phyloP scores from a whole-genome alignment of 2,888 invertebrate species.

The Nebria brevicollis region DNA sequence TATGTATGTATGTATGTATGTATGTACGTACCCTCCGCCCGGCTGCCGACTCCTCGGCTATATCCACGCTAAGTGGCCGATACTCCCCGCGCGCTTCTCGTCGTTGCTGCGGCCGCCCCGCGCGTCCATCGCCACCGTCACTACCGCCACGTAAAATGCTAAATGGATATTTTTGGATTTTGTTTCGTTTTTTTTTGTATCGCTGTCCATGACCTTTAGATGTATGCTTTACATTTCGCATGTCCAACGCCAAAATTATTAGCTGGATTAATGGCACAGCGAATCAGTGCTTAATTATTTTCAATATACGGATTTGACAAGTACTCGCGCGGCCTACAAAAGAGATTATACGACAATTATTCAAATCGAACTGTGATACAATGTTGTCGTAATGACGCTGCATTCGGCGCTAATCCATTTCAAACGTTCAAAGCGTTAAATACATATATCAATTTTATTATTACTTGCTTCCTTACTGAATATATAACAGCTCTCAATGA shows the following conservation, averaged over 20 bases:
- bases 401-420: conserved; percentile 48
- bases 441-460: no score
- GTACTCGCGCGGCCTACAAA: background rate
- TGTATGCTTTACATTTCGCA: conserved; percentile 42
- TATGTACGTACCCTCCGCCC: no score
- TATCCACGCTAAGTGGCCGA: background rate
- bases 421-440: no score
- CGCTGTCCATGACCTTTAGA: conserved; percentile 41
- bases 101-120: background rate
- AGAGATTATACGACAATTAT: no score
- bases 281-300: conserved; percentile 26
- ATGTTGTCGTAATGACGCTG: no score
- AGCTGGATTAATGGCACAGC: conserved; percentile 28
- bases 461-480: no score
- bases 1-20: no score
- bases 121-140: conserved; percentile 4
- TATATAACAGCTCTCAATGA: no score
- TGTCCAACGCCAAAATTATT: conserved; percentile 29
- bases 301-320: conserved; percentile 6
- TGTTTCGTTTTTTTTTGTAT: conserved; percentile 13
- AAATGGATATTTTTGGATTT: conserved; percentile 43
- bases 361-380: no score
- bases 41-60: background rate
- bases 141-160: conserved; percentile 24
- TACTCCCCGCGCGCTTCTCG: conserved; percentile 4